Evolutionary conservation across 1,140 invertebrate genomes (phyloP), one percentile per base, ranked within the genome.

Genomic region (Plodia interpunctella): DNA sequence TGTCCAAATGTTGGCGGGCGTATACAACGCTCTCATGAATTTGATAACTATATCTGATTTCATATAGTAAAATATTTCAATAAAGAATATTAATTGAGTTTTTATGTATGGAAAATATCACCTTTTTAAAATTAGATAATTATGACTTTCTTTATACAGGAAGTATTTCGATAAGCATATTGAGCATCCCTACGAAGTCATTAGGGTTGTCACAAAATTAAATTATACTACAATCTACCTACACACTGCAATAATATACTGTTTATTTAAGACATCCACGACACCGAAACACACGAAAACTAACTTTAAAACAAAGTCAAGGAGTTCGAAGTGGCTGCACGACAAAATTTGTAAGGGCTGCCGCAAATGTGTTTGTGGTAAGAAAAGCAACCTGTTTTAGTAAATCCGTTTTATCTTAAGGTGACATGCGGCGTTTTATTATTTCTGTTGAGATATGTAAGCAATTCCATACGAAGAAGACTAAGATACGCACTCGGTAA

Each of bases 371-470:
- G 38, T 44, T 15, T 44, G 38, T 44, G 38, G 38, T 44, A 44
- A 44, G 38, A 74, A 25, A 79, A 70, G 76, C 78, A 83, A 81
- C 75, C 80, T 80, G 77, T 73, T 84, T 83, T 72, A 76, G 77
- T 80, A 82, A 85, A 87, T 82, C 77, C 80, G 77, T 80, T 87
- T 87, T 83, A 87, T 87, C 84, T 87, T 72, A 75, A 87, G 80
- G 84, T 85, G 82, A 85, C 84, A 80, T 74, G 74, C 67, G 66
- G 78, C 70, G 80, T 79, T 83, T 83, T 85, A 85, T 87, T 87
- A 87, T 85, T 85, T 87, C 75, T 82, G 70, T 64, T 81, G 75
- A 84, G 80, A 80, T 78, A 80, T 80, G 76, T 74, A 66, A 66
- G 70, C 76, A 83, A 78, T 79, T 78, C 76, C 61, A 68, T 70